Evolutionary conservation across 2,113 vertebrate species (phyloP), one percentile per base, ranked within the genome.

Genomic region (Oncorhynchus tshawytscha): DNA sequence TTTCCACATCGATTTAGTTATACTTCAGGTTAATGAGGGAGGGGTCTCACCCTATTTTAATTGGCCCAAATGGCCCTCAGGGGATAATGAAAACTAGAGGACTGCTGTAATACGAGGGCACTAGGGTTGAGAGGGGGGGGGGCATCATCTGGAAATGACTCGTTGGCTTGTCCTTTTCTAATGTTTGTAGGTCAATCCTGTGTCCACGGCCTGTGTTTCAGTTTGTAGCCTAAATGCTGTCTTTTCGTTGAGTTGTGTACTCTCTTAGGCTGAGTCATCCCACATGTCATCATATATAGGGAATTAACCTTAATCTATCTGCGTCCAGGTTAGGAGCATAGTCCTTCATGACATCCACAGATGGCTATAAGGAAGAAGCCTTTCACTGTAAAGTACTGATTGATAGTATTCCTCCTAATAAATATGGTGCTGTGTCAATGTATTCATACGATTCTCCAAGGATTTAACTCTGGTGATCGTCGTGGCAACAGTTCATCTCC

Each of bases 11-110:
- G 60, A 81, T 76, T 45, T 69, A 8, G 51, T 22, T 34, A 9
- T 34, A 34, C 54, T 31, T 22, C 57, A 29, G 22, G 24, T 73
- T n/a, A 57, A 60, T 75, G 65, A 67, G 77, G 78, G 78, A 54
- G 70, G 51, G 59, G 25, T 31, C 59, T 70, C 75, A 24, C 75
- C 39, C 15, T 67, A 39, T 39, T 54, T 31, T 27, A 62, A 73
- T 72, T 66, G 34, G 18, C 57, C 68, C 78, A 5, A 51, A 7
- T 76, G 77, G 73, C 67, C 64, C 4, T 67, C 12, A 22, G 27
- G 57, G 51, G 49, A 12, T 74, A 3, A 77, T 24, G 18, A 74
- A 27, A 20, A 70, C 20, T 59, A 64, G 11, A 59, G 57, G 27
- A 74, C 66, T 49, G 76, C 18, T 57, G 59, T 25, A 27, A 13